Conservation (phyloP, 2,797 vertebrate genomes). For the Hydrophis major region DNA sequence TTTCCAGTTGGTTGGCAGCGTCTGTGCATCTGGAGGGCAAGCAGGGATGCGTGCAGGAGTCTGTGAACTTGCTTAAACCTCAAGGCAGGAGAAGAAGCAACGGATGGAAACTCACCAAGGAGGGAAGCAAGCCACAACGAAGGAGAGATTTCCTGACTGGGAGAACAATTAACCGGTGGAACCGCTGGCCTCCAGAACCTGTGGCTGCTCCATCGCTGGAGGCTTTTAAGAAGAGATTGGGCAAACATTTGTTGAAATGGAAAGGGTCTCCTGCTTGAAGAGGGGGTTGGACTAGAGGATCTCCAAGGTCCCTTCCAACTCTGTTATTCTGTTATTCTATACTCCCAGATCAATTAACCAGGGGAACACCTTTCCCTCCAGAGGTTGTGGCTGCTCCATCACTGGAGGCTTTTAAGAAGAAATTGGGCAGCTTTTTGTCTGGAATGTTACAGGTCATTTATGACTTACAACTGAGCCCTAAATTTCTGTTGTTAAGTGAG, state of each 20-base stretch:
- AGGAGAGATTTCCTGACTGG: background rate
- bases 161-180: background rate
- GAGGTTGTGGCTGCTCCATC: no score
- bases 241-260: background rate
- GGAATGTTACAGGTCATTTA: no score
- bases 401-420: no score
- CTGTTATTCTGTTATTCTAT: no score
- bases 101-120: background rate
- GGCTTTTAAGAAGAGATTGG: background rate
- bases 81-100: background rate
- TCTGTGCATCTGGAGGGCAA: background rate
- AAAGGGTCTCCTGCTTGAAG: background rate
- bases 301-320: background rate
- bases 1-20: background rate
- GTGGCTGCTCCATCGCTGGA: background rate
- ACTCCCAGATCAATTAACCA: no score
- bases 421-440: no score
- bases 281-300: background rate
- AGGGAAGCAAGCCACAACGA: background rate
- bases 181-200: background rate
- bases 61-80: background rate
- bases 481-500: no score
- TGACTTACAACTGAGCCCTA: no score
- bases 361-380: no score
- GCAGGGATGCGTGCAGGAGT: background rate